Conservation (phyloP, 2,113 vertebrate genomes). For the Sander vitreus region DNA sequence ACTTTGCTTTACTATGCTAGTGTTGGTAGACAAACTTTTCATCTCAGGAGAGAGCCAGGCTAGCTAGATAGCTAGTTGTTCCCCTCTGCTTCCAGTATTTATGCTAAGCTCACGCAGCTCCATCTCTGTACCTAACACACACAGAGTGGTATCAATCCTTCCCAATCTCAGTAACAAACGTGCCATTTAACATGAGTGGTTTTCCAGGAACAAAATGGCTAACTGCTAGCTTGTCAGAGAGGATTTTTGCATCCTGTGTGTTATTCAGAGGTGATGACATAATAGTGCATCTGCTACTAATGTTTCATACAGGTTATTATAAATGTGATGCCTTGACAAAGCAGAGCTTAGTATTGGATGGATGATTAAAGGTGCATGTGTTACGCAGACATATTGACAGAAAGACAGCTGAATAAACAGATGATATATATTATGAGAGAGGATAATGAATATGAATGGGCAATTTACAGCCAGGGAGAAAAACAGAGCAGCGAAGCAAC, state of each 20-base stretch:
- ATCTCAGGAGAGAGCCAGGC: too few species aligned
- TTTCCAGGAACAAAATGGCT: too few species aligned
- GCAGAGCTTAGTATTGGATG: constrained; percentile 33
- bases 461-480: constrained; percentile 22
- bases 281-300: constrained; percentile 53
- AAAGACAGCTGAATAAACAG: constrained; percentile 36
- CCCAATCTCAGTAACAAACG: too few species aligned
- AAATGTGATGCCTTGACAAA: constrained; percentile 43
- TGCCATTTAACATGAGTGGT: too few species aligned
- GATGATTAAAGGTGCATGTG: constrained; percentile 33
- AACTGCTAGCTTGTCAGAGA: background rate
- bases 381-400: constrained; percentile 33
- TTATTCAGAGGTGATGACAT: background rate
- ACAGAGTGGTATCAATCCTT: too few species aligned
- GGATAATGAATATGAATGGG: constrained; percentile 49
- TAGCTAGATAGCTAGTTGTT: background rate
- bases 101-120: too few species aligned
- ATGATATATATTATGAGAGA: constrained; percentile 33
- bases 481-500: constrained; percentile 18
- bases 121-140: too few species aligned
- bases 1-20: too few species aligned
- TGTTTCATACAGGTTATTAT: constrained; percentile 16
- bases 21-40: too few species aligned
- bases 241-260: background rate
- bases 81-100: too few species aligned